Evolutionary conservation across 2,888 invertebrate genomes (phyloP).

Genomic region (Orthosia gothica): DNA sequence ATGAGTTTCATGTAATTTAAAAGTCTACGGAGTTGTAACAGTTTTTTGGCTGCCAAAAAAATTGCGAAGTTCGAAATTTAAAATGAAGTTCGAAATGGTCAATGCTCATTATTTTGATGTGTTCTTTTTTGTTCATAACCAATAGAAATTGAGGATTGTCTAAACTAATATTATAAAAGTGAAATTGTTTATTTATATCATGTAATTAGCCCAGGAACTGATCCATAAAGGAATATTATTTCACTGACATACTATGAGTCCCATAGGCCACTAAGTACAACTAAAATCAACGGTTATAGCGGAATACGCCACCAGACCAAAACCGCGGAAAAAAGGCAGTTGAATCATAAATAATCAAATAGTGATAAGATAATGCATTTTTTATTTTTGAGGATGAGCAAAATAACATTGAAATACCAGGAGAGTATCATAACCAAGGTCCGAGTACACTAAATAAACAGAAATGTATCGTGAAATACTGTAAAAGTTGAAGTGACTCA

Average conservation of each 20-base stretch:
- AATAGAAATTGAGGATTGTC: not conserved
- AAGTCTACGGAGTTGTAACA: slow-evolving; percentile 20
- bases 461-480: not conserved
- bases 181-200: too few species aligned
- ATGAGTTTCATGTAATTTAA: slow-evolving; percentile 54
- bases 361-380: too few species aligned
- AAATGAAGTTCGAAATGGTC: not conserved
- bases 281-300: too few species aligned
- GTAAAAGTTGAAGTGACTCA: not conserved
- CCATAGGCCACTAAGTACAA: too few species aligned
- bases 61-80: not conserved
- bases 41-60: slow-evolving; percentile 44
- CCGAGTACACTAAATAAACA: not conserved
- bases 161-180: not conserved
- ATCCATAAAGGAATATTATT: too few species aligned
- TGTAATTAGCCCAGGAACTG: too few species aligned
- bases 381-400: not conserved
- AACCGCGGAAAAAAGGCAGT: too few species aligned
- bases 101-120: not conserved
- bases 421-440: not conserved
- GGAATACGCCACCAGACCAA: too few species aligned
- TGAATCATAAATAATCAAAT: too few species aligned
- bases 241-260: too few species aligned
- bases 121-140: not conserved
- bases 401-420: not conserved